A percentile compares a stretch with the other conserved stretches of the same genome.
These are phyloP conservation scores for Medauroidea extradentata DNA, from an alignment of 1,140 invertebrate genomes.

Conservation along the genomic window DNA sequence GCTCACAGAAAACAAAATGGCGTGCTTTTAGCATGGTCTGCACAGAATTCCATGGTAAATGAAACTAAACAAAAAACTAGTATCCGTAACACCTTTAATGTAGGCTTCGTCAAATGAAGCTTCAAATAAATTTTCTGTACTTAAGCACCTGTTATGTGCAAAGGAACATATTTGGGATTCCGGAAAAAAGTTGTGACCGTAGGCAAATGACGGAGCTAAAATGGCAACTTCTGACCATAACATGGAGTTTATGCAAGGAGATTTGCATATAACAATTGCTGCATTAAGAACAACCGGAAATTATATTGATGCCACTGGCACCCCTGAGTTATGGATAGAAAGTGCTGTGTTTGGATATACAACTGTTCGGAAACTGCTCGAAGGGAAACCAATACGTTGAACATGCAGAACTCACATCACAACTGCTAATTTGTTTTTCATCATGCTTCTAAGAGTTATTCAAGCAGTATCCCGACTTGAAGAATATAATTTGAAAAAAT, in stretches of 20 bases:
- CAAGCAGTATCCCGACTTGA: too few species aligned
- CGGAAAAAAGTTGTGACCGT: constrained; percentile 1
- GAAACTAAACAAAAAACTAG: background rate
- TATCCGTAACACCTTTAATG: constrained; percentile 1
- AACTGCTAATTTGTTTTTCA: too few species aligned
- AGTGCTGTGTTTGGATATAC: too few species aligned
- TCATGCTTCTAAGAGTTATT: too few species aligned
- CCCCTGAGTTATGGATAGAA: too few species aligned
- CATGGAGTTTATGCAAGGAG: background rate
- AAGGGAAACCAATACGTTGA: too few species aligned
- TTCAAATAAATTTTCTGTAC: background rate
- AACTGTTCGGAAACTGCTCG: too few species aligned
- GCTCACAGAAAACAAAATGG: background rate
- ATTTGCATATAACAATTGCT: constrained; percentile 3
- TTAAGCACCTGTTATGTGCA: background rate
- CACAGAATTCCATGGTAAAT: constrained; percentile 3
- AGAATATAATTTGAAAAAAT: too few species aligned
- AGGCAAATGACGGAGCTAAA: background rate
- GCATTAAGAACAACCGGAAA: background rate
- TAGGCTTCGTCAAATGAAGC: background rate
- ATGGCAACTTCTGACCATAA: background rate
- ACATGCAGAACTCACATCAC: too few species aligned
- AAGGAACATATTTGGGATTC: constrained; percentile 1
- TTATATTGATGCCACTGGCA: constrained; percentile 1
- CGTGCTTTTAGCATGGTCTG: constrained; percentile 5